Percentiles rank a stretch among this genome's conserved stretches.
These are phyloP conservation scores for Andrena praecox DNA, from an alignment of 2,888 invertebrate genomes.

Conservation along the genomic window DNA sequence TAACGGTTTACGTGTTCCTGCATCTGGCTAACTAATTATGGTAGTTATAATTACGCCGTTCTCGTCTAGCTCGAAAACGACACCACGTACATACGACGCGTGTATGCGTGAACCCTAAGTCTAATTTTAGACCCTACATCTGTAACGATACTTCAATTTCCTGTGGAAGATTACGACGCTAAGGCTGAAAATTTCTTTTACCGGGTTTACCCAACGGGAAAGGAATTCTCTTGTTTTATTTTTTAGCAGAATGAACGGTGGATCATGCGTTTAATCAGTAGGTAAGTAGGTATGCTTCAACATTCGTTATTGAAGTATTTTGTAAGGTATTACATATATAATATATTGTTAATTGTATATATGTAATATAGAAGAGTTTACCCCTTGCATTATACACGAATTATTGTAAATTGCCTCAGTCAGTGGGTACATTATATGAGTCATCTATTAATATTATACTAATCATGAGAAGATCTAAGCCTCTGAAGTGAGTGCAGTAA, in stretches of 20 bases:
- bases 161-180: constrained; percentile 1
- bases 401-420: too few relatives aligned
- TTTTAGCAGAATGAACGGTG: background rate
- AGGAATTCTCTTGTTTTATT: background rate
- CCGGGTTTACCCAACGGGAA: background rate
- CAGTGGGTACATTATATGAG: too few relatives aligned
- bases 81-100: background rate
- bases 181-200: constrained; percentile 4
- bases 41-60: background rate
- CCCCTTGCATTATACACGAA: too few relatives aligned
- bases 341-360: too few relatives aligned
- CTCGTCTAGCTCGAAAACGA: background rate
- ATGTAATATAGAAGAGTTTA: too few relatives aligned
- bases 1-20: background rate
- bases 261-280: too few relatives aligned
- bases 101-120: constrained; percentile 9
- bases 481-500: too few relatives aligned
- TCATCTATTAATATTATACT: too few relatives aligned
- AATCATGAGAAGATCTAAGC: too few relatives aligned
- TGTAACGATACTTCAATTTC: constrained; percentile 30
- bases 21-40: constrained; percentile 4
- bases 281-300: too few relatives aligned
- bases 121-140: constrained; percentile 52
- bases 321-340: too few relatives aligned
- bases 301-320: too few relatives aligned